Conservation (phyloP, 2,888 invertebrate genomes). For the Heliconius ismenius region DNA sequence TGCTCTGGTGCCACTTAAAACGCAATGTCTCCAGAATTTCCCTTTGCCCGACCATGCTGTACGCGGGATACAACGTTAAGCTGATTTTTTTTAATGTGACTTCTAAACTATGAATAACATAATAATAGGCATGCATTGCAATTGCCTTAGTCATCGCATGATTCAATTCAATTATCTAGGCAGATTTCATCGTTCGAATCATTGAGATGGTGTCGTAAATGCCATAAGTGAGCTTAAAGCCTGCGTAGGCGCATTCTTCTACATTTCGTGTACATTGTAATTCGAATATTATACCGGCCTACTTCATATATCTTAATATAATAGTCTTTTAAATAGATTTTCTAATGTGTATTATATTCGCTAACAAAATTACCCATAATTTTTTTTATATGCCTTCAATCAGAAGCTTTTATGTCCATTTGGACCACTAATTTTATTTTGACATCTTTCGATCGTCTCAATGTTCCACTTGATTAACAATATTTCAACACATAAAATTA, state of each 20-base stretch:
- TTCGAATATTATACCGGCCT: not conserved
- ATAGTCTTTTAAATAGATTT: not conserved
- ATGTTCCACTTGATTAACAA: slow-evolving; percentile 21
- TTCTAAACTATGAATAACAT: slow-evolving; percentile 20
- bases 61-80: too few relatives aligned
- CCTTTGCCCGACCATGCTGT: too few relatives aligned
- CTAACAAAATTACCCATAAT: not conserved
- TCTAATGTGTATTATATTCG: not conserved
- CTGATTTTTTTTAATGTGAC: too few relatives aligned
- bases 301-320: not conserved
- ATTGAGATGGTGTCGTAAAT: slow-evolving; percentile 40
- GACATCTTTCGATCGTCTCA: not conserved
- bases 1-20: too few relatives aligned
- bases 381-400: not conserved
- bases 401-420: slow-evolving; percentile 2
- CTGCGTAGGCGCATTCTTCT: slow-evolving; percentile 37
- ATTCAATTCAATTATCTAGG: slow-evolving; percentile 43
- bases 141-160: slow-evolving; percentile 40
- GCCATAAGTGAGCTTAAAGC: slow-evolving; percentile 37
- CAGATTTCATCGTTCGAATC: slow-evolving; percentile 40
- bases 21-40: too few relatives aligned
- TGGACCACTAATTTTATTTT: not conserved
- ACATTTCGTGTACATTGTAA: slow-evolving; percentile 33
- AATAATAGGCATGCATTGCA: slow-evolving; percentile 35
- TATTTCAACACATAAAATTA: slow-evolving; percentile 21